Evolutionary conservation across 2,797 vertebrate genomes (phyloP).

Genomic region (Notamacropus eugenii): DNA sequence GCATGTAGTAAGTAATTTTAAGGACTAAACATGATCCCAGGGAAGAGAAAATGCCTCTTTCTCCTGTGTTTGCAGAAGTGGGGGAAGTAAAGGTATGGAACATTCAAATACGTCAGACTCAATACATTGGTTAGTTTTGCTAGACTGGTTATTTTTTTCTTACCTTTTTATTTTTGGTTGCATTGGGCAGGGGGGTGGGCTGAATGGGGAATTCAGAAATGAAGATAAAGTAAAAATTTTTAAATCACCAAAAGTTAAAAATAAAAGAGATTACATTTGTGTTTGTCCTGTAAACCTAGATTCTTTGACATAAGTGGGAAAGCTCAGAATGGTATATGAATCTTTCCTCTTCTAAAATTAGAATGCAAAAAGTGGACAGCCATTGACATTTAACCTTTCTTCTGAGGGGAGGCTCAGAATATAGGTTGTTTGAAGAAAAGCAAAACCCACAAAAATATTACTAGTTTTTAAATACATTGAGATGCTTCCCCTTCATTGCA

Average conservation of each 20-base stretch:
- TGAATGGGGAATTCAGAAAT: not conserved
- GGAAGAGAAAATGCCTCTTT: not conserved
- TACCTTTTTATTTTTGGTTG: not conserved
- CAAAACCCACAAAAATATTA: not conserved
- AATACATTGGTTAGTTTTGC: not conserved
- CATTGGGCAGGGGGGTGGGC: not conserved
- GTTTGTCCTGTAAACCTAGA: not conserved
- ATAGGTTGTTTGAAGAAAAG: not conserved
- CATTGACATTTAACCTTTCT: not conserved
- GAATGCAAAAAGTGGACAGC: not conserved
- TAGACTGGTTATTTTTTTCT: not conserved
- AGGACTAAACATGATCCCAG: not conserved
- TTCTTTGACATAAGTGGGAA: not conserved
- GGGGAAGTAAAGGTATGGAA: not conserved
- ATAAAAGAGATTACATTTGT: not conserved
- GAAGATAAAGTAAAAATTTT: not conserved
- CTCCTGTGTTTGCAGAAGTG: not conserved
- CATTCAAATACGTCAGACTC: not conserved
- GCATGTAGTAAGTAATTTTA: not conserved
- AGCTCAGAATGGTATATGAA: not conserved
- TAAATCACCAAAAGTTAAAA: not conserved
- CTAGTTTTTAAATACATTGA: not conserved
- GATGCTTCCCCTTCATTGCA: not conserved
- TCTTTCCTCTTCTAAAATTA: not conserved
- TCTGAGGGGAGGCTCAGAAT: not conserved